These are phyloP conservation scores for Philaethria dido DNA, from an alignment of 2,888 invertebrate genomes.

Conservation along the genomic window DNA sequence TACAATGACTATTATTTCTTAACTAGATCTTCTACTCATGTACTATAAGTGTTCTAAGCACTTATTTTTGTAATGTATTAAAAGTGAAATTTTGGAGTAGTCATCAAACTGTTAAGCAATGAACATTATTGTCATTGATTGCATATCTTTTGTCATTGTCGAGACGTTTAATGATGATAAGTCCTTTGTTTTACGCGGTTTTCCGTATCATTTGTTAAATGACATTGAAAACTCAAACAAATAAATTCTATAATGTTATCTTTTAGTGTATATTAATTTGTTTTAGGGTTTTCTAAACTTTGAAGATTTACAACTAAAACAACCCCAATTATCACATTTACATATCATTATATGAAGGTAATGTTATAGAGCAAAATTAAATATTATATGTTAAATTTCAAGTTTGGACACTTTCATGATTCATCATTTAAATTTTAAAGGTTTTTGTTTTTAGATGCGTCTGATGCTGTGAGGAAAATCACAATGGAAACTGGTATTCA, in stretches of 20 bases:
- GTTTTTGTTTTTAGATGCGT: not conserved
- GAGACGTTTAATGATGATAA: not conserved
- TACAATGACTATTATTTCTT: no score
- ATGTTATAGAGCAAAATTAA: not conserved
- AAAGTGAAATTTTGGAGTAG: not conserved
- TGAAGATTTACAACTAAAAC: no score
- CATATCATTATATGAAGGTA: no score
- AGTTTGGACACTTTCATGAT: not conserved
- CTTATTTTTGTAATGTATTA: no score
- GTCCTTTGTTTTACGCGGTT: not conserved
- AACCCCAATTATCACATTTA: no score
- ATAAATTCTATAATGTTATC: not conserved
- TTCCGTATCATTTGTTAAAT: constrained; percentile 4
- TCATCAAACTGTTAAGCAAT: not conserved
- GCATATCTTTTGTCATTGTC: constrained; percentile 3
- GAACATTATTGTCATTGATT: not conserved
- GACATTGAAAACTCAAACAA: constrained; percentile 8
- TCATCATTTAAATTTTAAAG: not conserved
- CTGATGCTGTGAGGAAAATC: not conserved
- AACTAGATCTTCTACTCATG: no score
- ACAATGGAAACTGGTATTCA: constrained; percentile 4
- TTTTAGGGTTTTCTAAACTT: no score
- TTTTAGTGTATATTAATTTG: not conserved
- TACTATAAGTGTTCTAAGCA: no score
- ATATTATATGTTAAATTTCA: not conserved